A percentile compares a stretch with the other conserved stretches of the same genome.
phyloP scores from a whole-genome alignment of 2,113 vertebrate genomes.

The Paedocypris sp. region DNA sequence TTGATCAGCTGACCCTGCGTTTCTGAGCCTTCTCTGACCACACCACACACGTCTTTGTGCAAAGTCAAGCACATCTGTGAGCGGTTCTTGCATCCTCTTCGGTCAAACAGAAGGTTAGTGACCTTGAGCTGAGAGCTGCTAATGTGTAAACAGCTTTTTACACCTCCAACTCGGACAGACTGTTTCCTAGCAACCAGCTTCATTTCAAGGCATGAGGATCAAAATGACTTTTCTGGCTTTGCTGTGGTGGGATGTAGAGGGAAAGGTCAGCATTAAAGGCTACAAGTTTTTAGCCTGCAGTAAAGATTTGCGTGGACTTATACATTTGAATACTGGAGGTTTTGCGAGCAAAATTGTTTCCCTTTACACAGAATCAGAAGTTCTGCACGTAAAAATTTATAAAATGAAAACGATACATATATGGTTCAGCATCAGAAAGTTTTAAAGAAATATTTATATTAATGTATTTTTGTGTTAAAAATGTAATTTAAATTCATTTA shows the following conservation, averaged over 20 bases:
- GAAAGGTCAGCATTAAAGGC: constrained; percentile 21
- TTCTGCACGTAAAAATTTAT: too few species aligned
- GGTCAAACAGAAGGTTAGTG: constrained; percentile 24
- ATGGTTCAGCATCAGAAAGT: too few species aligned
- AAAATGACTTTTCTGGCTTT: constrained; percentile 30
- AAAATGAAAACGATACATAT: too few species aligned
- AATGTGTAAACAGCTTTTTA: constrained; percentile 36
- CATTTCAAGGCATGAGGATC: constrained; percentile 25
- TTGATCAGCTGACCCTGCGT: background rate
- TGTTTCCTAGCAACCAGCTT: constrained; percentile 38
- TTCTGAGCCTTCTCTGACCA: background rate
- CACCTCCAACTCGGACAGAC: constrained; percentile 25
- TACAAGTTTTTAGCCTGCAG: background rate
- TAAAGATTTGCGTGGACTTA: background rate
- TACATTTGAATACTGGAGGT: background rate
- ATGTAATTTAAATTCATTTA: too few species aligned
- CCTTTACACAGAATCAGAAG: too few species aligned
- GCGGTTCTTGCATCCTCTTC: constrained; percentile 3
- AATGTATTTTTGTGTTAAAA: too few species aligned
- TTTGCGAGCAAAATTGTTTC: too few species aligned
- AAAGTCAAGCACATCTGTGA: background rate
- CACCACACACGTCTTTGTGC: background rate
- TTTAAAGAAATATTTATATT: too few species aligned
- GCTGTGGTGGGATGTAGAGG: constrained; percentile 16
- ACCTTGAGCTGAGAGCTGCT: constrained; percentile 33